Conservation (phyloP, 2,113 vertebrate species). For the Microcebus griseorufus region DNA sequence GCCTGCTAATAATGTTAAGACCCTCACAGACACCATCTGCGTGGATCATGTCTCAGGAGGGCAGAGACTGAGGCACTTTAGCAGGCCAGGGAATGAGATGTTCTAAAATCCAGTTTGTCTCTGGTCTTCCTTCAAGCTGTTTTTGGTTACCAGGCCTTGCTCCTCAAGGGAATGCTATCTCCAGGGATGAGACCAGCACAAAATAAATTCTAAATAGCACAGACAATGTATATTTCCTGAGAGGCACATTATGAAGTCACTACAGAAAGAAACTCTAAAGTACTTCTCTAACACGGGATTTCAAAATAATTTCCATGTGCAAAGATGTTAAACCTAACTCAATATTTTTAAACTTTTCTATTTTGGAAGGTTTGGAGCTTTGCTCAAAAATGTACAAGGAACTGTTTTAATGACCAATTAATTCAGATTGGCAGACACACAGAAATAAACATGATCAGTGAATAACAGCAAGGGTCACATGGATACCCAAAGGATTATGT, state of each 20-base stretch:
- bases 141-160: conserved; percentile 58
- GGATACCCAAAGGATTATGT: conserved; percentile 14
- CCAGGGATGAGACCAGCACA: background rate
- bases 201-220: conserved; percentile 46
- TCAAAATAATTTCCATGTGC: background rate
- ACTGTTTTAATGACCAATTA: conserved; percentile 70
- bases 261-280: conserved; percentile 37
- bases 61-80: background rate
- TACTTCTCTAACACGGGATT: conserved; percentile 16
- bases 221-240: conserved; percentile 25
- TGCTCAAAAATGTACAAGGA: conserved; percentile 39
- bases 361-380: background rate
- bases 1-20: background rate
- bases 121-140: conserved; percentile 21
- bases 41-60: background rate
- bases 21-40: background rate
- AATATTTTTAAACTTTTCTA: background rate
- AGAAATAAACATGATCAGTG: conserved; percentile 56
- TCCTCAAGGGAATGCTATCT: conserved; percentile 48
- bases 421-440: conserved; percentile 50
- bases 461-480: conserved; percentile 20
- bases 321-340: conserved; percentile 1
- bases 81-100: background rate
- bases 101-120: conserved; percentile 13
- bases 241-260: conserved; percentile 46